Evolutionary conservation across 2,888 invertebrate genomes (phyloP).

Genomic region (Hypena proboscidalis): DNA sequence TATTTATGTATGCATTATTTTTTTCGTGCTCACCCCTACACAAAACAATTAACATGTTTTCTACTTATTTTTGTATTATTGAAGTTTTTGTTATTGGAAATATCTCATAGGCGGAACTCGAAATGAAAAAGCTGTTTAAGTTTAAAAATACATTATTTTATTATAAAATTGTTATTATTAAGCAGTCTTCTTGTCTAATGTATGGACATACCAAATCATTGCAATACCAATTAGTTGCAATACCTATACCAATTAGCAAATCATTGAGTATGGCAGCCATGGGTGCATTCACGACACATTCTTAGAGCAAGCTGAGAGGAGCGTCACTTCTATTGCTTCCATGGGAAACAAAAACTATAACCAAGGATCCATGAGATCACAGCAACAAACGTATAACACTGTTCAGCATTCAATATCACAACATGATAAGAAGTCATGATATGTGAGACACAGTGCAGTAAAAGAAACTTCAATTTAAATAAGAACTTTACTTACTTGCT

Average conservation of each 20-base stretch:
- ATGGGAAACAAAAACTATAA: conserved; percentile 3
- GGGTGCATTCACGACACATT: conserved; percentile 3
- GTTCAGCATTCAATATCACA: too few relatives aligned
- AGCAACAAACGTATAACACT: too few relatives aligned
- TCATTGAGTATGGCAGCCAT: background rate
- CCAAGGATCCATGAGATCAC: background rate
- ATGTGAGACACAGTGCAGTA: too few relatives aligned
- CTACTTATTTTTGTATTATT: background rate
- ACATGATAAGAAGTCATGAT: too few relatives aligned
- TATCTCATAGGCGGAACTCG: background rate
- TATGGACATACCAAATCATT: conserved; percentile 21
- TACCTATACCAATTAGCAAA: background rate
- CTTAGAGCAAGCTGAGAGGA: conserved; percentile 12
- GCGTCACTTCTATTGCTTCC: background rate
- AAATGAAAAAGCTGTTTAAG: conserved; percentile 10
- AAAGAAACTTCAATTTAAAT: too few relatives aligned
- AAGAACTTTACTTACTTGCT: too few relatives aligned
- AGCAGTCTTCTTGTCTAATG: conserved; percentile 49
- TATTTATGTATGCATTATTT: too few relatives aligned
- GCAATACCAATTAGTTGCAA: conserved; percentile 6
- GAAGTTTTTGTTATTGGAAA: too few relatives aligned
- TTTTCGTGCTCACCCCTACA: too few relatives aligned
- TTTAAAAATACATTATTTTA: conserved; percentile 42
- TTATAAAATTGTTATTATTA: conserved; percentile 45
- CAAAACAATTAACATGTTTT: too few relatives aligned